Evolutionary conservation across 2,888 invertebrate genomes (phyloP), one percentile per base, ranked within the genome.

Genomic region (Caradrina clavipalpis): DNA sequence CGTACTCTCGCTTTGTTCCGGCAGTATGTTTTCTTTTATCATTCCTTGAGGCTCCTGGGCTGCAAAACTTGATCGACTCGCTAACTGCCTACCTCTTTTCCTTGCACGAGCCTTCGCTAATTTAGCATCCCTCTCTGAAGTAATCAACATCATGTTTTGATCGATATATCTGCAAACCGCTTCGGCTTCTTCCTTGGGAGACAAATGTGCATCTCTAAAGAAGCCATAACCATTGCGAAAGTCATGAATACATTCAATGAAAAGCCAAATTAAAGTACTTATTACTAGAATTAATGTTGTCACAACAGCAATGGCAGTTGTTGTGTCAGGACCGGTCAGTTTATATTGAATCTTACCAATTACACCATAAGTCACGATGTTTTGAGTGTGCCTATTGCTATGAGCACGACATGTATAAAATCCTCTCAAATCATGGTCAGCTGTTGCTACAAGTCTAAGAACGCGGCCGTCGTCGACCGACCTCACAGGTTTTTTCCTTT

Each of bases 281-380:
- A 93, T 53, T 1, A 94, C 92, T 1, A 96, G 87, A 2, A 88
- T 74, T 5, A 93, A 58, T 11, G 95, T 94, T 39, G 94, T 93
- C 5, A 93, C 69, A 2, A 93, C 87, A 53, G 95, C 93, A 42
- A 94, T 64, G 0, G 89, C 84, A 8, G 95, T 94, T 0, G 91
- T 91, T 4, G 87, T 80, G 61, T 95, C 93, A 2, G 93, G 93
- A 3, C 90, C 87, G 0, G 88, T 82, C 19, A 93, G 62, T 60
- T 90, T 89, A 66, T 92, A 88, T 50, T 89, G 89, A 45, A 92
- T 82, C 81, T 89, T 89, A 2, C 95, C 95, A 10, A 94, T 49
- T 2, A 95, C 91, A n/a, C 95, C 95, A 63, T 95, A 95, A 1
- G 95, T 95, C 15, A 95, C 90, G 19, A 95, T 86, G 74, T 95